These are phyloP conservation scores for Hestina assimilis DNA, from an alignment of 1,140 invertebrate species.

Conservation along the genomic window DNA sequence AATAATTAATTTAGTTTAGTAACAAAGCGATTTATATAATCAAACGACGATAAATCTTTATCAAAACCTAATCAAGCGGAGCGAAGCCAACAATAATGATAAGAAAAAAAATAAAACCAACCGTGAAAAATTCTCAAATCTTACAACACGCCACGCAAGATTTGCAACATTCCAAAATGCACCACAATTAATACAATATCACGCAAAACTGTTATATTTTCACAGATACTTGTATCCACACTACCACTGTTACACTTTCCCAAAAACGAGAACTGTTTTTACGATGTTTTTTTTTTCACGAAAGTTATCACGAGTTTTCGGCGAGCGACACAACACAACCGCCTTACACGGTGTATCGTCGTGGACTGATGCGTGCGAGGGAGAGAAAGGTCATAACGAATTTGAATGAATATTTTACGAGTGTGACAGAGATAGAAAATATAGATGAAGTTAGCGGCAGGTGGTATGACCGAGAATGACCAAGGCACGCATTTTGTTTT, in stretches of 20 bases:
- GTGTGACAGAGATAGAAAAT: conserved; percentile 43
- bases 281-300: conserved; percentile 52
- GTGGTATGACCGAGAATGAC: conserved; percentile 55
- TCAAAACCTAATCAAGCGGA: conserved; percentile 24
- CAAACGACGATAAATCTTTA: not conserved
- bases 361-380: conserved; percentile 47
- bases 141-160: conserved; percentile 32
- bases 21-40: not conserved
- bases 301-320: conserved; percentile 54
- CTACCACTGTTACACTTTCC: conserved; percentile 48
- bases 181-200: conserved; percentile 39
- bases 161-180: conserved; percentile 63
- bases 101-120: conserved; percentile 57
- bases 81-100: conserved; percentile 22
- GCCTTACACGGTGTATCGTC: conserved; percentile 16
- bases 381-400: conserved; percentile 49
- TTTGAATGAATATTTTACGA: conserved; percentile 33
- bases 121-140: conserved; percentile 52
- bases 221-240: conserved; percentile 46
- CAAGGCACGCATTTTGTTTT: conserved; percentile 63
- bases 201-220: conserved; percentile 39
- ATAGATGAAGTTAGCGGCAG: conserved; percentile 52
- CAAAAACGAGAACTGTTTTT: conserved; percentile 40
- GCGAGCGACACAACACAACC: conserved; percentile 33
- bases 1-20: not conserved